Base-by-base conservation (phyloP, 2,113 vertebrate species). In the Orthochromis indermauri region DNA sequence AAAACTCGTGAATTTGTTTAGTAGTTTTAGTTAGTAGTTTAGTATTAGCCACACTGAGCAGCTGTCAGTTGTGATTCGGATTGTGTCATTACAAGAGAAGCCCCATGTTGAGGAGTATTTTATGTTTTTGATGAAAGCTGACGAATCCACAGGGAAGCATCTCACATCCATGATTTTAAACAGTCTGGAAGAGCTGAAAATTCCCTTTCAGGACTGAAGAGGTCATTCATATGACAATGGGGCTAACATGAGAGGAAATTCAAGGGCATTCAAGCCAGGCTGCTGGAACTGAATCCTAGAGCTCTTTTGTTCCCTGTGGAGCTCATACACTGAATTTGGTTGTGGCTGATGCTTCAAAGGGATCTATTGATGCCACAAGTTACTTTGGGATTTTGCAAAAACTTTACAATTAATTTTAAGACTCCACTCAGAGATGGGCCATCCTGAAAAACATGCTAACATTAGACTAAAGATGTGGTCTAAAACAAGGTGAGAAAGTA, bases 401-500 rank as follows among this genome's bases (percentile, higher is more conserved):
- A 17, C 13, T 61, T 16, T 1, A 61, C 26, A 61, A 9, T 31
- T 6, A 17, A 5, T 31, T 31, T 61, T 61, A 3, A 31, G 2
- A 2, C 8, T 17, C 57, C 0, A 61, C 57, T 17, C 4, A 31
- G 26, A 1, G 13, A 5, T 31, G 4, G 26, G 3, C 0, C 5
- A 17, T 57, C 24, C 24, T 57, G 4, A 57, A 57, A 57, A 57
- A 26, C 12, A 28, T 28, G 54, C 54, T 26, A 31, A 2, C 26
- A 31, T 59, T 2, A 59, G 0, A 28, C 57, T 59, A 14, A 31
- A 6, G 57, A 31, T 31, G 57, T 59, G 26, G 14, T 28, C 57
- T 17, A 14, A 16, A 31, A 59, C 8, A 59, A 31, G 55, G 13
- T 59, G 26, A 7, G 13, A 59, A 59, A 31, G 26, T 28, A 28